Percentiles rank a stretch among this genome's conserved stretches.
phyloP scores from a whole-genome alignment of 2,888 invertebrate species.

The Syrphus vitripennis region DNA sequence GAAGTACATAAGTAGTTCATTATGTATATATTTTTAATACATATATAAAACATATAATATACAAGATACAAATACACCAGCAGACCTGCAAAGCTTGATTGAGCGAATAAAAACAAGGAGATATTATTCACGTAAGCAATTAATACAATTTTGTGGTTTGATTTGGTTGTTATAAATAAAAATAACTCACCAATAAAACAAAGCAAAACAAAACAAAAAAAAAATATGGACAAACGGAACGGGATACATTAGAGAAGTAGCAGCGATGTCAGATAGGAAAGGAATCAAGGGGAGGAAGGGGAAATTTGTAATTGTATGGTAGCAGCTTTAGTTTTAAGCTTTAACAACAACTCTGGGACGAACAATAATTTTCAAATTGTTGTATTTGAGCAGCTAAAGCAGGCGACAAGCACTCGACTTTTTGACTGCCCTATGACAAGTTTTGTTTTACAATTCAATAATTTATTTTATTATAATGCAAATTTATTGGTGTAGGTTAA shows the following conservation, averaged over 20 bases:
- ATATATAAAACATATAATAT: not conserved
- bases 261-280: not conserved
- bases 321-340: constrained; percentile 43
- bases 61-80: not conserved
- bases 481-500: not conserved
- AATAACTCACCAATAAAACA: constrained; percentile 50
- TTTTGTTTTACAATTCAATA: constrained; percentile 40
- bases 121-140: constrained; percentile 70
- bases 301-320: not conserved
- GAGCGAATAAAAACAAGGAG: constrained; percentile 57
- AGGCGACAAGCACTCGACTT: not conserved
- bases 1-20: constrained; percentile 26
- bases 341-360: constrained; percentile 32
- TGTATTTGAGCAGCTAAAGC: not conserved
- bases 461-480: constrained; percentile 23
- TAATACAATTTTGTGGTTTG: constrained; percentile 65
- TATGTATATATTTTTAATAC: not conserved
- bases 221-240: not conserved
- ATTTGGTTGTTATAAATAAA: constrained; percentile 62
- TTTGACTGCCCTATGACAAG: not conserved
- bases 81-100: not conserved
- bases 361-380: constrained; percentile 45
- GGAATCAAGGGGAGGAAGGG: not conserved
- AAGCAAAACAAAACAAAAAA: constrained; percentile 22
- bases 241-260: not conserved